These are phyloP conservation scores for Myoxocephalus aenaeus DNA, from an alignment of 2,797 vertebrate genomes.

Conservation along the genomic window DNA sequence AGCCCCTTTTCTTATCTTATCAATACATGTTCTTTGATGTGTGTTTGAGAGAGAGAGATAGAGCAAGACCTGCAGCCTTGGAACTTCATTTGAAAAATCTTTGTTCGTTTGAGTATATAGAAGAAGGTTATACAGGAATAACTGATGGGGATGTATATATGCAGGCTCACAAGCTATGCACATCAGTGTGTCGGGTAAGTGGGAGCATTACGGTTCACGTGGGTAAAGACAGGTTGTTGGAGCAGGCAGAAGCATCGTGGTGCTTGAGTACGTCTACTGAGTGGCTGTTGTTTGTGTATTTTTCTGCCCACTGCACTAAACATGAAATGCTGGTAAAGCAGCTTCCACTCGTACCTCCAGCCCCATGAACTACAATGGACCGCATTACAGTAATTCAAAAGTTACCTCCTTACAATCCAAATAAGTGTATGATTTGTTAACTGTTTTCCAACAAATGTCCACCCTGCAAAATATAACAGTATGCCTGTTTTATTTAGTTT, in stretches of 20 bases:
- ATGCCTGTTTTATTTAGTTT: background rate
- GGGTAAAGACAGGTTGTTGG: background rate
- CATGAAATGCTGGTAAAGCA: slow-evolving; percentile 1
- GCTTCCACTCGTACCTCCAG: background rate
- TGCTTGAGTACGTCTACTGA: background rate
- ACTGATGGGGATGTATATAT: too few species aligned
- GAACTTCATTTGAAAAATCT: too few species aligned
- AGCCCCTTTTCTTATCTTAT: too few species aligned
- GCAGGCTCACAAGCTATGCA: too few species aligned
- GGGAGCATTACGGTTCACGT: background rate
- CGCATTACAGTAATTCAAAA: background rate
- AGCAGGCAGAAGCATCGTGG: background rate
- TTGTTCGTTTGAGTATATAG: too few species aligned
- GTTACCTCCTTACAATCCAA: background rate
- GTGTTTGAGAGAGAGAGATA: too few species aligned
- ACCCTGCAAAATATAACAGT: background rate
- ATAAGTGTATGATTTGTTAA: slow-evolving; percentile 8
- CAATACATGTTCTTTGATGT: too few species aligned
- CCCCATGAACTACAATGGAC: background rate
- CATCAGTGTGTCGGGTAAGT: too few species aligned
- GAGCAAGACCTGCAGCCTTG: too few species aligned
- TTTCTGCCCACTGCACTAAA: background rate
- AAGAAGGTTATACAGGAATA: too few species aligned
- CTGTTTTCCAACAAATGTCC: slow-evolving; percentile 4
- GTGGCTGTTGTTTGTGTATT: background rate